These are phyloP conservation scores for Melanotaenia boesemani DNA, from an alignment of 2,797 vertebrate genomes.

Conservation along the genomic window DNA sequence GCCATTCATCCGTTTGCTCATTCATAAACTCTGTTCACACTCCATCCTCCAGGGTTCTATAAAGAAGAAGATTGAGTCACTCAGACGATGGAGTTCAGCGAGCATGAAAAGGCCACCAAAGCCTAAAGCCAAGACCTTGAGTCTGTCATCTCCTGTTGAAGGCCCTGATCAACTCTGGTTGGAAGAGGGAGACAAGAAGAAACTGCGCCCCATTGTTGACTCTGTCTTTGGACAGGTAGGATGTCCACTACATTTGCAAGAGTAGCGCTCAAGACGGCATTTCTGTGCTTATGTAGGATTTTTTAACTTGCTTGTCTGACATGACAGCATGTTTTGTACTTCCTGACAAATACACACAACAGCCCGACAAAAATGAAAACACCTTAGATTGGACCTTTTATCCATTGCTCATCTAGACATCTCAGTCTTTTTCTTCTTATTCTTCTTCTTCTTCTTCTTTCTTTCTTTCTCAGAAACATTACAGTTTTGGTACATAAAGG, in stretches of 20 bases:
- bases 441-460: too few relatives aligned
- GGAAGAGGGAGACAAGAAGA: constrained; percentile 67
- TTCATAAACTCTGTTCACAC: neutral
- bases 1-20: neutral
- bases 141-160: constrained; percentile 74
- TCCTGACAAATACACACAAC: neutral
- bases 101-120: constrained; percentile 80
- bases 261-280: neutral
- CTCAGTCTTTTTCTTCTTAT: too few relatives aligned
- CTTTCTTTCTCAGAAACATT: too few relatives aligned
- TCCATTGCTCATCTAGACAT: too few relatives aligned
- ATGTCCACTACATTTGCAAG: neutral
- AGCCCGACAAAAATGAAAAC: neutral
- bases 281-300: neutral
- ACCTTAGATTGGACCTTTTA: neutral
- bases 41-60: constrained; percentile 78
- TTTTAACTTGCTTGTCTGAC: neutral
- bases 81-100: constrained; percentile 83
- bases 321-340: neutral
- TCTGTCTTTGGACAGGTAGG: constrained; percentile 87
- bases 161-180: constrained; percentile 67
- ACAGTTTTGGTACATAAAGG: too few relatives aligned
- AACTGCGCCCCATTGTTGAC: constrained; percentile 81
- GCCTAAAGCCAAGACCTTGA: constrained; percentile 78
- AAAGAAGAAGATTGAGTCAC: constrained; percentile 84